Base-by-base conservation (phyloP, 2,888 invertebrate genomes). In the Aspidapion aeneum region DNA sequence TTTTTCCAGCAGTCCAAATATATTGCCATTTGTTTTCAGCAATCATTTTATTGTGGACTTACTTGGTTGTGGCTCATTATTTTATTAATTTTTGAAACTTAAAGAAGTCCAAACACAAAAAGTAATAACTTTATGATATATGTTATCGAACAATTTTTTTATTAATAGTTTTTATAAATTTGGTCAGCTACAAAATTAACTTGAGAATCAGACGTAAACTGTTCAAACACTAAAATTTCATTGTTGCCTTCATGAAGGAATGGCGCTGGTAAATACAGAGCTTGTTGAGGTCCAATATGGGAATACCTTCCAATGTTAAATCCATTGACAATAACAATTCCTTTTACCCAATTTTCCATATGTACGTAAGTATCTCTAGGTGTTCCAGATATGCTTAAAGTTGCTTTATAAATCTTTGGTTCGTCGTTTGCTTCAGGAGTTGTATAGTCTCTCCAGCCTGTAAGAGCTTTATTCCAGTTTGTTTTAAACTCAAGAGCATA, bases 251-350 rank as follows among this genome's bases (percentile, higher is more conserved):
- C 70, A 54, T 81, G 83, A 35, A 94, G 82, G 75, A 89, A 85
- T 0, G 91, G 86, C 0, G 88, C 91, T 0, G 96, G 96, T 21
- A 95, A 81, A 77, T 93, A 96, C 0, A 95, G 80, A 0, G 92
- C 92, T 65, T 89, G 83, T 77, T 93, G 91, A 0, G 96, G 96
- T 0, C 96, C 95, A 51, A 85, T 83, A 1, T 83, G 74, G 0
- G 89, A 87, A 78, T 95, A 94, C 55, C 96, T 84, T 0, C 96
- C 96, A 19, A 96, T 82, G 76, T 94, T 93, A 74, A 91, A 86
- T 0, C 91, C 92, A 76, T 96, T 96, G 0, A 96, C 81, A 77
- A 92, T 91, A 0, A 91, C 87, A 64, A 90, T 85, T 1, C 96
- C 96, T 83, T 94, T 95, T 60, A 86, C 87, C 96, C 96, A 96